Conservation (phyloP, 2,113 vertebrate genomes). For the Uria aalge region DNA sequence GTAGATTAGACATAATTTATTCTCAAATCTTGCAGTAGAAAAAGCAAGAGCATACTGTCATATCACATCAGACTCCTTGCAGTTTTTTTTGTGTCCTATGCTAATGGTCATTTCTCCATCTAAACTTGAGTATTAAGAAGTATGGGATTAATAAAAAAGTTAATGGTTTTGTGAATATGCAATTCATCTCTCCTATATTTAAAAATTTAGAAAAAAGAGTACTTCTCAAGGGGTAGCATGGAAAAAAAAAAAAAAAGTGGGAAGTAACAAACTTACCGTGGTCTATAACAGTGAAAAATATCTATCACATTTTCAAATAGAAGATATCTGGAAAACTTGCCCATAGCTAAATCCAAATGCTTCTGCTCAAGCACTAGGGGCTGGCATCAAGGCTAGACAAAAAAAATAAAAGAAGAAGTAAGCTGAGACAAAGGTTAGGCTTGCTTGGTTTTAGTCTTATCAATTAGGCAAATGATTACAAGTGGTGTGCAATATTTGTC, state of each 20-base stretch:
- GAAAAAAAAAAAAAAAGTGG: neutral
- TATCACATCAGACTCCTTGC: neutral
- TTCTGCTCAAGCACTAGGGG: neutral
- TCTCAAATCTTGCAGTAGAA: neutral
- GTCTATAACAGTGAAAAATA: neutral
- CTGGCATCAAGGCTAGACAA: neutral
- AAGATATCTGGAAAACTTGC: neutral
- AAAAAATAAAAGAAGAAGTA: neutral
- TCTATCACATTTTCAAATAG: neutral
- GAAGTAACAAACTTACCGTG: neutral
- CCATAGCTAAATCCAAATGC: neutral
- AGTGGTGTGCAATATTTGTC: neutral
- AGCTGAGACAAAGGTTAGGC: neutral
- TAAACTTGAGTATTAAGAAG: neutral
- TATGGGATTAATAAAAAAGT: neutral
- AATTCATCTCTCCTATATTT: neutral
- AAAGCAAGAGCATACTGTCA: neutral
- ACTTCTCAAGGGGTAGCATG: neutral
- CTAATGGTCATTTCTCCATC: neutral
- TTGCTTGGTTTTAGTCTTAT: neutral
- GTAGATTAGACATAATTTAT: neutral
- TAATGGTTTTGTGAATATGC: neutral
- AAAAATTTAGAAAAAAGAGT: neutral
- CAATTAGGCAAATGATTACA: neutral
- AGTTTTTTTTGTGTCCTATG: neutral